Evolutionary conservation across 1,140 invertebrate species (phyloP), one percentile per base, ranked within the genome.

Genomic region (Aphelenchoides fujianensis): DNA sequence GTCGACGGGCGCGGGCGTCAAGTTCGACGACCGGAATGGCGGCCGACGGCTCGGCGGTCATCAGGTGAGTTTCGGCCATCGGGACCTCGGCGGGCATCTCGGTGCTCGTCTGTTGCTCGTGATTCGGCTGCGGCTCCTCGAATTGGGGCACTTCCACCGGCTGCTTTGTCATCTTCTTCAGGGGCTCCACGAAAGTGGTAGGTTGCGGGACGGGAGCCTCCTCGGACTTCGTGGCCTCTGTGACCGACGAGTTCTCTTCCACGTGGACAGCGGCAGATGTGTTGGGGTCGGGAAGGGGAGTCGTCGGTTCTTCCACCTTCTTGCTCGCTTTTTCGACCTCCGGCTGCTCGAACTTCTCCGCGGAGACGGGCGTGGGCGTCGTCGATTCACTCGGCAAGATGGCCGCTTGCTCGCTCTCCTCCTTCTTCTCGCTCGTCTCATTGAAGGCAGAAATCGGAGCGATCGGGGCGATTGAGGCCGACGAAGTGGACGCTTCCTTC

Each of bases 51-150:
- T 59, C 55, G 23, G 5, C 5, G 34, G 55, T 59, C 55, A 59
- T 59, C 55, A 59, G 34, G 34, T 59, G 55, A 7, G 55, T 59
- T 59, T 59, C 55, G 5, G 55, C 55, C 28, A 19, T 59, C 12
- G 55, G 55, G 55, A 59, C 19, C 5, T 59, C 19, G 23, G 55
- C 55, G 12, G 55, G 5, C 5, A 23, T 27, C 34, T 5, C 34
- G 5, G 19, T 5, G 7, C 34, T 23, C 5, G 5, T 59, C 55
- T 5, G 5, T 30, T 23, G 28, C 23, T 59, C 5, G 34, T 7
- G 19, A 59, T 59, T 59, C 5, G 55, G 19, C 28, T 59, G 19
- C 34, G 5, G 55, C 23, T 59, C 55, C 34, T 59, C 55, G 19
- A 59, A 59, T 23, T 59, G 55, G 34, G 55, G 55, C 28, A 5